Conservation (phyloP, 2,113 vertebrate genomes). For the Channa maculata region DNA sequence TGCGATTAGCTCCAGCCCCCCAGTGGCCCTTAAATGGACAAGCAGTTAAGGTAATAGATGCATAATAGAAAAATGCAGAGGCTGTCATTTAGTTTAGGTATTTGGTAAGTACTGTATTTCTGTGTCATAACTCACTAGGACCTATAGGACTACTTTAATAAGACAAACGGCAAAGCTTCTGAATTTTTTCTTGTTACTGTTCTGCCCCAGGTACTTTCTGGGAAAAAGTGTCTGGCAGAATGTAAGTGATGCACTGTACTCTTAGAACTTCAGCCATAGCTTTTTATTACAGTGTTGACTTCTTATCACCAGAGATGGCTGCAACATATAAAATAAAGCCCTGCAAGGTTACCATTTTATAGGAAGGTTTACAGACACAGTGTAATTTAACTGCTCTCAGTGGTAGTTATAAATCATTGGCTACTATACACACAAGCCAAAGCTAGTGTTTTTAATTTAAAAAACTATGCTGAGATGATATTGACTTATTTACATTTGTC, state of each 20-base stretch:
- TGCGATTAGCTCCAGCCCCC: no score
- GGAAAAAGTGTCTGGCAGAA: neutral
- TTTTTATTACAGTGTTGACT: constrained; percentile 19
- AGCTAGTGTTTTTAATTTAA: constrained; percentile 13
- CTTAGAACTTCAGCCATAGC: neutral
- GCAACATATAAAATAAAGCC: constrained; percentile 32
- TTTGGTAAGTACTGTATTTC: no score
- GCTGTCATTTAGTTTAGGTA: neutral
- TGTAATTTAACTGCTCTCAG: constrained; percentile 27
- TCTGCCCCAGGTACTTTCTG: neutral
- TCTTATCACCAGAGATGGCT: constrained; percentile 31
- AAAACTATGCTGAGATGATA: constrained; percentile 23
- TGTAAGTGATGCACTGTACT: neutral
- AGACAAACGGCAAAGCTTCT: neutral
- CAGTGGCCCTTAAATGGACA: no score
- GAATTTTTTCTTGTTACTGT: neutral
- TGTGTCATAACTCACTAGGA: neutral
- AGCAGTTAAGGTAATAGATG: no score
- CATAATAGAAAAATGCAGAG: neutral
- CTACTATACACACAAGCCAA: neutral
- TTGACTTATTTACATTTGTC: constrained; percentile 40
- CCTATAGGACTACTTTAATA: neutral
- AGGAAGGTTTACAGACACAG: constrained; percentile 23
- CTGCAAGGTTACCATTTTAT: constrained; percentile 29
- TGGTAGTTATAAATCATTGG: constrained; percentile 22